Evolutionary conservation across 2,113 vertebrate genomes (phyloP), one percentile per base, ranked within the genome.

Genomic region (Montifringilla adamsi): DNA sequence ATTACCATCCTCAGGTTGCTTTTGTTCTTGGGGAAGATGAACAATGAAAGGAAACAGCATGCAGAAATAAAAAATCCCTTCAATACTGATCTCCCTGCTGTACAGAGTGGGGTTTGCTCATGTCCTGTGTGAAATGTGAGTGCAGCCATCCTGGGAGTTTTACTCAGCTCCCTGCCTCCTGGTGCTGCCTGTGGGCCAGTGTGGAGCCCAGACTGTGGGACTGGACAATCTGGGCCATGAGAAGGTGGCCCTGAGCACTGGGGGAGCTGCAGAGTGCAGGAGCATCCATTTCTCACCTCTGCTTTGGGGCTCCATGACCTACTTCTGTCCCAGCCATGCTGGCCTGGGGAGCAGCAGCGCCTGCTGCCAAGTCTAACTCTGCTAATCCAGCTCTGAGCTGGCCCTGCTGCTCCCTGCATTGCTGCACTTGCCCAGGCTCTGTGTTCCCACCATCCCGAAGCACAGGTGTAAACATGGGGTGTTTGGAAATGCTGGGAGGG

Each of bases 251-350:
- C 43, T 46, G 60, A 39, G 73, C 13, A 0, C 0, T 17, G 75
- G 22, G 37, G 74, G 47, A 72, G 58, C 75, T 41, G 56, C 30
- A 22, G 60, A 18, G 37, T n/a, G 31, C 46, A 16, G 69, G 11
- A 31, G 6, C 11, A 17, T 55, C 83, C 50, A 41, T 63, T 83
- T n/a, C 84, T 89, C 58, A 56, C 84, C 78, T 80, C 74, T 83
- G 28, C 70, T 56, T 33, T 79, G 89, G 87, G 87, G 78, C 93
- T 79, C 10, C 53, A 6, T 76, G 79, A 89, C 91, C 91, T 83
- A 76, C 59, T 93, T 91, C 62, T 88, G 78, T 73, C 20, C 84
- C 81, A 84, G 87, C 27, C 77, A 0, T 37, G 58, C 35, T 84
- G 93, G 73, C 68, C 87, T 58, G 75, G 67, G 83, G 72, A 60